These are phyloP conservation scores for Panthera leo DNA, from an alignment of 2,113 vertebrate species.

Conservation along the genomic window DNA sequence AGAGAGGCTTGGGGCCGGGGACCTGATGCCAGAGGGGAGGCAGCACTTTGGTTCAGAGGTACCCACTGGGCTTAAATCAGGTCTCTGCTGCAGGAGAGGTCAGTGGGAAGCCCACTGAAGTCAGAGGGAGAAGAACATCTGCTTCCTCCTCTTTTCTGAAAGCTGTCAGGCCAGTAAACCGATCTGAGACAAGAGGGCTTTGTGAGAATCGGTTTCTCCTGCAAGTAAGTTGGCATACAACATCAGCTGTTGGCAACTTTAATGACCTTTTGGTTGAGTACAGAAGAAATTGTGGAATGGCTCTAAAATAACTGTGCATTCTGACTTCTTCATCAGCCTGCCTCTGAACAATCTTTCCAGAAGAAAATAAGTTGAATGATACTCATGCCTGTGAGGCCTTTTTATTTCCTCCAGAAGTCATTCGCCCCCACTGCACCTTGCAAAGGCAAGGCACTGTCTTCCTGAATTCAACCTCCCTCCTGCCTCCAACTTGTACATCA, in stretches of 20 bases:
- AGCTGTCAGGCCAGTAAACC: not conserved
- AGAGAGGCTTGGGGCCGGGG: rapidly evolving
- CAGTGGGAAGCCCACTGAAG: not conserved
- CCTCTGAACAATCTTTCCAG: slow-evolving; percentile 33
- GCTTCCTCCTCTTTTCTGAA: not conserved
- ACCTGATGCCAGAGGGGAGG: not conserved
- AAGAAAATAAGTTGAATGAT: slow-evolving; percentile 2
- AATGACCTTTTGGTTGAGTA: slow-evolving; percentile 69
- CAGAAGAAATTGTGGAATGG: slow-evolving; percentile 70
- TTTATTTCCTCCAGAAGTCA: slow-evolving; percentile 59
- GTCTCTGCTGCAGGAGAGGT: not conserved
- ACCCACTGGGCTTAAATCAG: not conserved
- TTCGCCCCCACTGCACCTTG: not conserved
- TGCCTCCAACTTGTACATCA: slow-evolving; percentile 30
- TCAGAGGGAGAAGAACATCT: not conserved
- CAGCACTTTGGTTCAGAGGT: not conserved
- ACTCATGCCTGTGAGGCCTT: not conserved
- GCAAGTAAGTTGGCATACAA: slow-evolving; percentile 36
- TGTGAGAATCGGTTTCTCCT: slow-evolving; percentile 6
- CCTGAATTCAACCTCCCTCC: slow-evolving; percentile 33
- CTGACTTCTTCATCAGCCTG: slow-evolving; percentile 69
- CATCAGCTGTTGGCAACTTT: slow-evolving; percentile 70
- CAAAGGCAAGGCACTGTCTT: slow-evolving; percentile 28
- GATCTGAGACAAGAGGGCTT: not conserved
- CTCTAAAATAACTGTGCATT: slow-evolving; percentile 66